phyloP scores from a whole-genome alignment of 2,113 vertebrate species.

The Phycodurus eques region DNA sequence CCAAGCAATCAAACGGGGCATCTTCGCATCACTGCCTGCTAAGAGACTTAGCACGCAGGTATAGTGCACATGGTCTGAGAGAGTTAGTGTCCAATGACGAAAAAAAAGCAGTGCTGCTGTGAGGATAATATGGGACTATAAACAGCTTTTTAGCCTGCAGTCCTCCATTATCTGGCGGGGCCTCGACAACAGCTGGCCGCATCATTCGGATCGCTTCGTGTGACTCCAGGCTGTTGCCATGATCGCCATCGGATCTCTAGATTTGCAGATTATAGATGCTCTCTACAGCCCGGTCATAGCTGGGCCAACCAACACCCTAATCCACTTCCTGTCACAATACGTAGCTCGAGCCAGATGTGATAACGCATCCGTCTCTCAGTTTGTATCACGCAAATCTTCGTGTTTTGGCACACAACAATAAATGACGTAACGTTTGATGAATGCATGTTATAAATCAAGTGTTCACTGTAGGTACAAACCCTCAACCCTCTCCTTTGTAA shows the following conservation, averaged over 20 bases:
- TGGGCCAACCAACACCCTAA: conserved; percentile 31
- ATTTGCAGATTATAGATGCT: conserved; percentile 47
- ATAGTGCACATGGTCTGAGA: conserved; percentile 17
- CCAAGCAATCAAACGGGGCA: conserved; percentile 28
- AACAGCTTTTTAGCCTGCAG: conserved; percentile 18
- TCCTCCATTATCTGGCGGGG: conserved; percentile 9
- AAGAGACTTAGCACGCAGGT: conserved; percentile 21
- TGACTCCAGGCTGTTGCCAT: conserved; percentile 23
- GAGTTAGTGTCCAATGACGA: conserved; percentile 3
- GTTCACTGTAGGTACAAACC: conserved; percentile 11
- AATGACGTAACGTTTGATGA: conserved; percentile 26
- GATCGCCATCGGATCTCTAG: conserved; percentile 34
- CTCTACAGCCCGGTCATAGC: conserved; percentile 41
- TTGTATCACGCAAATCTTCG: conserved; percentile 25
- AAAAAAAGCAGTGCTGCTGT: background rate
- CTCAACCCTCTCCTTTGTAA: conserved; percentile 5
- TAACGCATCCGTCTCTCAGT: background rate
- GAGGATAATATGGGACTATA: background rate
- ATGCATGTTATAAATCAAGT: conserved; percentile 1
- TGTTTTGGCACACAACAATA: conserved; percentile 12
- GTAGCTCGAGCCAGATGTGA: conserved; percentile 42
- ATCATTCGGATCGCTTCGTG: conserved; percentile 28
- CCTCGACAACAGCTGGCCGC: conserved; percentile 42
- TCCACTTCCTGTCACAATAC: conserved; percentile 53
- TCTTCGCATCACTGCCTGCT: conserved; percentile 2